Base-by-base conservation (phyloP, 2,113 vertebrate species). In the Lethenteron reissneri region DNA sequence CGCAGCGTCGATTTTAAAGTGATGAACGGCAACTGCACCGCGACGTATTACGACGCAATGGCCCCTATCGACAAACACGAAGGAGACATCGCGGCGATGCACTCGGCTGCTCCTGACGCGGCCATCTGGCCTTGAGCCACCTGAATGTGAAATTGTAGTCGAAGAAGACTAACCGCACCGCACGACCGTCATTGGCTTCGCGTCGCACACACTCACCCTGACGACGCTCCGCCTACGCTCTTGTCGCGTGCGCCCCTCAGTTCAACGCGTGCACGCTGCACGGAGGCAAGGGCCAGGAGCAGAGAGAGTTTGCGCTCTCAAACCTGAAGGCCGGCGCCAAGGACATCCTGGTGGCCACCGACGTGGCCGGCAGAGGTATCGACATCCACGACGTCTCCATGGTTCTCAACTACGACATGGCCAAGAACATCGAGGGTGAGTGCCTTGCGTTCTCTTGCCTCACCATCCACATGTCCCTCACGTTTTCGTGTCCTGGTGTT, bases 381-480 rank as follows among this genome's bases (percentile, higher is more conserved):
- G 92, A 97, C 76, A 97, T 97, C 81, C 94, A 97, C 0, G 94
- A 97, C 15, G 94, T 97, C 56, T 97, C 94, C 10, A 95, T 92
- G 91, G 94, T 97, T 2, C 75, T 97, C 74, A 97, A 97, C 84
- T 97, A 97, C 2, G 94, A 97, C 80, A 97, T 97, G 94, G 94
- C 94, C 57, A 97, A 97, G 80, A 96, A 96, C 77, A 97, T 97
- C 13, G 94, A 97, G 81, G 94, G 94, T 94, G 76, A 80, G 83
- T 71, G 1, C 4, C 41, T 41, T 41, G 41, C 41, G 41, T 41
- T 41, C 41, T 41, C 41, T 41, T 41, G 41, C 41, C 41, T 41
- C 41, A 12, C 60, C 7, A 56, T 19, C n/a, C 15, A 68, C 71
- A 5, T 9, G 13, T 8, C 57, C 56, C 3, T 57, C 17, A 7